Conservation (phyloP, 2,888 invertebrate genomes). For the Trimorus sp. region DNA sequence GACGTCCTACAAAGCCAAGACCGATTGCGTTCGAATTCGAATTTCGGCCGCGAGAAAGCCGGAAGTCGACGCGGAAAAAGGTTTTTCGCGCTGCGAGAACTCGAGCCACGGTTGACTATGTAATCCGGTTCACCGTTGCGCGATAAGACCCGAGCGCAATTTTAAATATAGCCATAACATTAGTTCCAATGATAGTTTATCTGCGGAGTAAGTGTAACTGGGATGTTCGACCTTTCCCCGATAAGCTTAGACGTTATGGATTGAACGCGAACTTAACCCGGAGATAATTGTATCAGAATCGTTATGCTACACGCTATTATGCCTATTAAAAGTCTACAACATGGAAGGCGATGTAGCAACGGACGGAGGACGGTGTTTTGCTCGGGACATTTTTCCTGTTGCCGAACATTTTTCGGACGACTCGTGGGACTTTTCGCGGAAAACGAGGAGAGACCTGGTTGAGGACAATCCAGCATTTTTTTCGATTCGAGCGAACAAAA, state of each 20-base stretch:
- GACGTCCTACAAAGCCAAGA: constrained; percentile 13
- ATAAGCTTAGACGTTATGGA: constrained; percentile 74
- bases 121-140: constrained; percentile 66
- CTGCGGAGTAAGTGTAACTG: constrained; percentile 77
- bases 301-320: constrained; percentile 66
- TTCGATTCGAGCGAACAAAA: no score
- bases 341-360: constrained; percentile 33
- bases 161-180: constrained; percentile 78
- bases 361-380: background rate
- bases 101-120: constrained; percentile 55
- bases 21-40: no score
- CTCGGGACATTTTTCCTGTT: no score
- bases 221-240: constrained; percentile 79
- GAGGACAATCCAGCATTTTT: no score
- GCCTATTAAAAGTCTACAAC: constrained; percentile 71
- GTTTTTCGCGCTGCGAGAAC: constrained; percentile 33
- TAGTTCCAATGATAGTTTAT: constrained; percentile 78
- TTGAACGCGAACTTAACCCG: constrained; percentile 67
- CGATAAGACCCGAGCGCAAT: constrained; percentile 71
- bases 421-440: no score
- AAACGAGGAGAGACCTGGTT: no score
- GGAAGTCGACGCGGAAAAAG: constrained; percentile 3
- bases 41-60: background rate
- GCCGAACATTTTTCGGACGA: no score
- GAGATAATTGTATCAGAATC: constrained; percentile 69